These are phyloP conservation scores for Physella acuta DNA, from an alignment of 1,140 invertebrate genomes.

Conservation along the genomic window DNA sequence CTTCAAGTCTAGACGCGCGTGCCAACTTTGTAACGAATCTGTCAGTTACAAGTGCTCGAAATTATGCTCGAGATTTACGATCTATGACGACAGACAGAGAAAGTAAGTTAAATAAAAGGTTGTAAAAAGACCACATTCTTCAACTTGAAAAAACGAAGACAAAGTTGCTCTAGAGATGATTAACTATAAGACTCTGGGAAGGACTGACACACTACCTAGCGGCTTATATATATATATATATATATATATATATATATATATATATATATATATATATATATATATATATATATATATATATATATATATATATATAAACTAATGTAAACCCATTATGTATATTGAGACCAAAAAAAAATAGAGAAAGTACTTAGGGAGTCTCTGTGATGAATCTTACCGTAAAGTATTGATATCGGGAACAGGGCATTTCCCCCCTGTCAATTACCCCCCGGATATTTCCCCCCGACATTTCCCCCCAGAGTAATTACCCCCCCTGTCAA, in stretches of 20 bases:
- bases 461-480: background rate
- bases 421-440: background rate
- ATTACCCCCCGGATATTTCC: background rate
- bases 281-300: background rate
- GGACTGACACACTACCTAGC: background rate
- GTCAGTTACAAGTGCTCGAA: no score
- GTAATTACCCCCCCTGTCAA: background rate
- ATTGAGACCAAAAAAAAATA: background rate
- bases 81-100: background rate
- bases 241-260: background rate
- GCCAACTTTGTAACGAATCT: no score
- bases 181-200: background rate
- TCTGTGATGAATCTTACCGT: no score
- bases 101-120: background rate
- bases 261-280: background rate
- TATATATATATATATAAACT: background rate
- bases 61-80: background rate
- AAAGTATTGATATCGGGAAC: no score
- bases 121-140: background rate
- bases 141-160: no score
- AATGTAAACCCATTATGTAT: background rate
- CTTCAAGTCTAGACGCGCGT: no score
- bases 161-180: no score
- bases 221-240: background rate
- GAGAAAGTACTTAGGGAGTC: background rate